Percentiles rank a stretch among this genome's conserved stretches.
phyloP scores from a whole-genome alignment of 1,140 invertebrate species.

The Drusus annulatus region DNA sequence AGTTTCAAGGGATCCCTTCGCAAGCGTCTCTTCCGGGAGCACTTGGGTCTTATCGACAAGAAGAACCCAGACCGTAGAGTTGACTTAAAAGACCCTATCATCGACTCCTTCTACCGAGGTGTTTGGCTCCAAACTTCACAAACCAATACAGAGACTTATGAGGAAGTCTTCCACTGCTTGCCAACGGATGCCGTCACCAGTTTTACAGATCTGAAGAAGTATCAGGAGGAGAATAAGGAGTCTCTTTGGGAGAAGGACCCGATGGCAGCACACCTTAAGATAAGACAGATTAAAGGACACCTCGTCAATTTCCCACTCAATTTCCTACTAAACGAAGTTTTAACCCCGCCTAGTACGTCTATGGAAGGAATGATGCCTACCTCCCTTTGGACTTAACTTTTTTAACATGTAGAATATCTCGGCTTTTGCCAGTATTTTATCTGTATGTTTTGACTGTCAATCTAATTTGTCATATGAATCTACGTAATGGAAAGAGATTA shows the following conservation, averaged over 20 bases:
- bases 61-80: slow-evolving; percentile 69
- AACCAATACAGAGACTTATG: slow-evolving; percentile 89
- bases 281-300: slow-evolving; percentile 85
- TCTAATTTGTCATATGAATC: no score
- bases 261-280: slow-evolving; percentile 77
- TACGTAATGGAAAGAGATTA: no score
- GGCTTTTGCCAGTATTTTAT: no score
- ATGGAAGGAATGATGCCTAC: slow-evolving; percentile 90
- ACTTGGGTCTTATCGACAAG: slow-evolving; percentile 79
- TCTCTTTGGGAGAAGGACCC: slow-evolving; percentile 79
- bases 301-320: slow-evolving; percentile 89
- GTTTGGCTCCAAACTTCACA: slow-evolving; percentile 85
- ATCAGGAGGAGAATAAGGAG: slow-evolving; percentile 75
- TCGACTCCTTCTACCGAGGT: slow-evolving; percentile 84
- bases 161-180: slow-evolving; percentile 90
- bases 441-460: no score
- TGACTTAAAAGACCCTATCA: slow-evolving; percentile 82
- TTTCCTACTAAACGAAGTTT: slow-evolving; percentile 87
- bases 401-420: no score
- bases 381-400: slow-evolving; percentile 80
- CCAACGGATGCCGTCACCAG: slow-evolving; percentile 84
- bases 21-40: slow-evolving; percentile 91
- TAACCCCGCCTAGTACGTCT: slow-evolving; percentile 84
- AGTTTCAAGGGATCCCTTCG: slow-evolving; percentile 88
- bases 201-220: slow-evolving; percentile 82